Conservation (phyloP, 2,797 vertebrate species). For the Acanthurus tractus region DNA sequence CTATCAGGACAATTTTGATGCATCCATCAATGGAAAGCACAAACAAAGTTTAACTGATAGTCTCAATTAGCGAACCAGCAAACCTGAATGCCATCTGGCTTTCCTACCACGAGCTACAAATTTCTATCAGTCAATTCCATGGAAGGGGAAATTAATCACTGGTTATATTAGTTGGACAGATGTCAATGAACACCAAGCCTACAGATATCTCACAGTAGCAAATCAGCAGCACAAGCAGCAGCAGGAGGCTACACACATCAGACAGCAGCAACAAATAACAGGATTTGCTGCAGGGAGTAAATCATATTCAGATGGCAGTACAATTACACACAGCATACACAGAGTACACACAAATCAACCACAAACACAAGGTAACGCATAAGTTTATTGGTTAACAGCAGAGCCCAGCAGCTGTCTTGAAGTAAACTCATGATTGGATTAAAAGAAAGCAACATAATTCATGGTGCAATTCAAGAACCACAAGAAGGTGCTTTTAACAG, state of each 20-base stretch:
- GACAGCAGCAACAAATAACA: constrained; percentile 56
- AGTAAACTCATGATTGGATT: constrained; percentile 22
- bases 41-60: constrained; percentile 45
- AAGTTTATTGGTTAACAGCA: constrained; percentile 6
- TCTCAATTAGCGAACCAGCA: constrained; percentile 50
- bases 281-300: constrained; percentile 51
- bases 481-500: neutral
- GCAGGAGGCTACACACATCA: constrained; percentile 38
- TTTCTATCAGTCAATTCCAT: constrained; percentile 49
- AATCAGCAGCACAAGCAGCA: constrained; percentile 50
- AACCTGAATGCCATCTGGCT: constrained; percentile 62
- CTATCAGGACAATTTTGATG: neutral
- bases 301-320: constrained; percentile 38
- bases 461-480: neutral
- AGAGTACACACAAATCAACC: constrained; percentile 24
- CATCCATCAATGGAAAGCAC: constrained; percentile 20
- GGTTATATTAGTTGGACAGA: constrained; percentile 64
- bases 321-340: constrained; percentile 37
- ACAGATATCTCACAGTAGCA: constrained; percentile 53
- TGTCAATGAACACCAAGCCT: constrained; percentile 55
- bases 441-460: neutral
- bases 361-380: constrained; percentile 10
- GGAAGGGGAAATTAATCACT: constrained; percentile 47
- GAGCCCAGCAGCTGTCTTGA: constrained; percentile 26
- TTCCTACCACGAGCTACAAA: constrained; percentile 46